Evolutionary conservation across 1,140 invertebrate species (phyloP), one percentile per base, ranked within the genome.

Genomic region (Babylonia areolata): DNA sequence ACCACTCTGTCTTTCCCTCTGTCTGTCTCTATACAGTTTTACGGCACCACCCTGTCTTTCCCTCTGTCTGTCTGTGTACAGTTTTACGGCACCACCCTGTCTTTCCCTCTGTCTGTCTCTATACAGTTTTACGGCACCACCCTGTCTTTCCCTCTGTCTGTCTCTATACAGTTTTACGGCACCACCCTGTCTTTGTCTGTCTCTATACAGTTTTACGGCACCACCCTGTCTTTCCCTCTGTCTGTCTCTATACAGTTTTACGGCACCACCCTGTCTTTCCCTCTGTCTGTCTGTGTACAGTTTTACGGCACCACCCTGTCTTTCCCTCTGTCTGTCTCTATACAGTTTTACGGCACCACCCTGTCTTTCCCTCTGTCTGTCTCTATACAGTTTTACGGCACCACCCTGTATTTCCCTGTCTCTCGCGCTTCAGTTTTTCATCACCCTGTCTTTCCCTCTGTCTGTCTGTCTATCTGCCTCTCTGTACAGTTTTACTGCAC

Each of bases 281-380:
- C 83, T 75, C n/a, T 75, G 9, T 75, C 79, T 81, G 20, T 81
- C 83, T 73, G 2, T 85, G n/a, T n/a, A n/a, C n/a, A n/a, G n/a
- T n/a, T n/a, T n/a, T n/a, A n/a, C n/a, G n/a, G n/a, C n/a, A n/a
- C n/a, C n/a, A n/a, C 83, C 77, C 15, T 75, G 6, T 75, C 71
- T 75, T 31, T 75, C n/a, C 35, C 71, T 75, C 3, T 75, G 23
- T 75, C n/a, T 75, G n/a, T 35, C 9, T 75, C 71, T 35, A 5
- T 35, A 11, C 31, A 2, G 23, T n/a, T n/a, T n/a, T n/a, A n/a
- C n/a, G n/a, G n/a, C n/a, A n/a, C n/a, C n/a, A n/a, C 71, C 35
- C 9, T 75, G n/a, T 75, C n/a, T 75, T 31, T 75, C 33, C 35
- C 71, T 75, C 71, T 75, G 5, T 75, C 71, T 75, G 6, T 75